Evolutionary conservation across 2,888 invertebrate species (phyloP).

Genomic region (Microlaimidae sp.): DNA sequence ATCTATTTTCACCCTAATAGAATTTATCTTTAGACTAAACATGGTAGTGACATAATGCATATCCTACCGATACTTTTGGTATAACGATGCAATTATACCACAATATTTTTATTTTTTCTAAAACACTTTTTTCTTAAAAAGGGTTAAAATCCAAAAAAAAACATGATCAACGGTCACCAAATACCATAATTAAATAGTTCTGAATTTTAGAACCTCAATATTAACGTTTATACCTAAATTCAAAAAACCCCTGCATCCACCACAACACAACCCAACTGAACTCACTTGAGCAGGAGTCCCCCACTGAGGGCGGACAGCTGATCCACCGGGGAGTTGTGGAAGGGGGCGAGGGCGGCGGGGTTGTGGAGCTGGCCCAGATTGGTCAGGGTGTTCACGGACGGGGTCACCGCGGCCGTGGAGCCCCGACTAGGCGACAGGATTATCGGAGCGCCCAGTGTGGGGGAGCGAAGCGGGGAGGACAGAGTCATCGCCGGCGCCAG

Average conservation of each 20-base stretch:
- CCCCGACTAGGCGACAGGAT: slow-evolving; percentile 13
- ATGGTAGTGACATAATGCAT: too few relatives aligned
- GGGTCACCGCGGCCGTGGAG: background rate
- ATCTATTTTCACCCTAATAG: too few relatives aligned
- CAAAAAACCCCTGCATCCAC: background rate
- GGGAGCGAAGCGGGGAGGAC: slow-evolving; percentile 8
- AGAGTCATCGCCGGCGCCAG: slow-evolving; percentile 14
- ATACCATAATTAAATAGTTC: too few relatives aligned
- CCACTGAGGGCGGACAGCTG: background rate
- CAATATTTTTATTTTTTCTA: too few relatives aligned
- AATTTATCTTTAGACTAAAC: too few relatives aligned
- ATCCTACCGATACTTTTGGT: too few relatives aligned
- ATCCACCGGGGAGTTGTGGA: background rate
- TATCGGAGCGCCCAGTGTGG: slow-evolving; percentile 14
- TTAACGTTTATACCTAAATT: background rate
- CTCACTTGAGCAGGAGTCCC: background rate
- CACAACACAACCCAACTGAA: too few relatives aligned
- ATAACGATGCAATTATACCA: too few relatives aligned
- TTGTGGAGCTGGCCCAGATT: background rate
- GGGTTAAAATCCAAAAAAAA: too few relatives aligned
- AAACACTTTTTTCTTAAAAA: too few relatives aligned
- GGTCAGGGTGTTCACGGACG: background rate
- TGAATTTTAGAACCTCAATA: too few relatives aligned
- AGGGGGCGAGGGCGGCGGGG: background rate
- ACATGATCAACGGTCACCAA: too few relatives aligned